Base-by-base conservation (phyloP, 2,797 vertebrate species). In the Leucoraja ocellata region DNA sequence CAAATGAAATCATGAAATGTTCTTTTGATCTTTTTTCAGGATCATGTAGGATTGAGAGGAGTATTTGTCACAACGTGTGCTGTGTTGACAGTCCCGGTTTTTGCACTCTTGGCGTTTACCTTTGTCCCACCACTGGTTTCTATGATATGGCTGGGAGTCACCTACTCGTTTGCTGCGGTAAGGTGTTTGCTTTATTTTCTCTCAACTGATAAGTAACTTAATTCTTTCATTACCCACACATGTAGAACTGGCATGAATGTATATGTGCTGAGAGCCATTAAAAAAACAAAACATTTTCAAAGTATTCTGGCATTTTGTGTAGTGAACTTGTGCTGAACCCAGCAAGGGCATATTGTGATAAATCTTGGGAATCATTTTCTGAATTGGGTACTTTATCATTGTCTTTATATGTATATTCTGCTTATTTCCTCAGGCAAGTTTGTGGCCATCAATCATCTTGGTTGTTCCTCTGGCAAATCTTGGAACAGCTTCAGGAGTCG, bases 361-460 rank as follows among this genome's bases (percentile, higher is more conserved):
- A 36, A 79, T 39, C 32, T 39, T 18, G 14, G 78, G 13, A 16
- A 7, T 79, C 32, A 79, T 39, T 79, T 79, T 16, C 78, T 39
- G 78, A 79, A 39, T 79, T 36, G 18, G 77, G n/a, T 78, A 78
- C n/a, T 36, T 16, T 3, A 77, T 36, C 14, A 14, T 39, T 79
- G 18, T 79, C 39, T 79, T 39, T 39, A 39, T 4, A 5, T 13
- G 78, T 13, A 61, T 28, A 25, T n/a, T 84, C 3, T 73, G 93
- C 21, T 93, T 7, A 36, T 90, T 93, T 39, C 90, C 80, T 91
- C 95, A 98, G 97, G 95, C 97, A 0, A 97, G 97, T 91, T 97
- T 97, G 97, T 98, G 98, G 97, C 97, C 97, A 0, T 97, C 97
- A 0, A 97, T 97, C 79, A 97, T 96, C 0, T 96, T 98, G 0